phyloP scores from a whole-genome alignment of 2,797 vertebrate genomes.

The Anguilla megastoma region DNA sequence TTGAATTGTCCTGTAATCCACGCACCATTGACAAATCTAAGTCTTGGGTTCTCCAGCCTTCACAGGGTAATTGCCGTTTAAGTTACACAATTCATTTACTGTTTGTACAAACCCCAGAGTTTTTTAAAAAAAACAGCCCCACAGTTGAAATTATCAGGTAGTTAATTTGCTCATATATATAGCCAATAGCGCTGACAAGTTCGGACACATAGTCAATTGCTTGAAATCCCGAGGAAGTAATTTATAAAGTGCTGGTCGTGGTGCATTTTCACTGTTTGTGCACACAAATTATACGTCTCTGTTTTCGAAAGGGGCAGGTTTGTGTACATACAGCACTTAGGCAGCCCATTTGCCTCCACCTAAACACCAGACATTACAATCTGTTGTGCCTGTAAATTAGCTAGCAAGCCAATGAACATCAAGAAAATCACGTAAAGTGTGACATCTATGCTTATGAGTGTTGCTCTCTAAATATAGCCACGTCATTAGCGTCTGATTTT shows the following conservation, averaged over 20 bases:
- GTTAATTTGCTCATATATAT: neutral
- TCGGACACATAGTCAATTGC: neutral
- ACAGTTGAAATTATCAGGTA: neutral
- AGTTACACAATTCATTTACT: neutral
- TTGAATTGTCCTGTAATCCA: neutral
- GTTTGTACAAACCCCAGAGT: neutral
- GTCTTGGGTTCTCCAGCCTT: neutral
- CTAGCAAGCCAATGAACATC: neutral
- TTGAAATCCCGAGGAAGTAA: neutral
- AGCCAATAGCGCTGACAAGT: neutral
- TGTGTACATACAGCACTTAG: neutral
- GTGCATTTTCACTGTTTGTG: neutral
- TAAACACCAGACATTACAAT: neutral
- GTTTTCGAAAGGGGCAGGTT: neutral
- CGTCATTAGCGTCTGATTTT: neutral
- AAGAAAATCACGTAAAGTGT: neutral
- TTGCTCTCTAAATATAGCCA: neutral
- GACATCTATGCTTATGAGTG: neutral
- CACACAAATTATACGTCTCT: neutral
- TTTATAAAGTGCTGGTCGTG: neutral
- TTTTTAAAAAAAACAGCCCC: neutral
- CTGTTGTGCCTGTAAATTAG: neutral
- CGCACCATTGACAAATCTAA: neutral
- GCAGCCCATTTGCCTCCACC: neutral
- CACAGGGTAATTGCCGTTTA: neutral